Conservation (phyloP, 2,797 vertebrate genomes). For the Sebastes hubbsi region DNA sequence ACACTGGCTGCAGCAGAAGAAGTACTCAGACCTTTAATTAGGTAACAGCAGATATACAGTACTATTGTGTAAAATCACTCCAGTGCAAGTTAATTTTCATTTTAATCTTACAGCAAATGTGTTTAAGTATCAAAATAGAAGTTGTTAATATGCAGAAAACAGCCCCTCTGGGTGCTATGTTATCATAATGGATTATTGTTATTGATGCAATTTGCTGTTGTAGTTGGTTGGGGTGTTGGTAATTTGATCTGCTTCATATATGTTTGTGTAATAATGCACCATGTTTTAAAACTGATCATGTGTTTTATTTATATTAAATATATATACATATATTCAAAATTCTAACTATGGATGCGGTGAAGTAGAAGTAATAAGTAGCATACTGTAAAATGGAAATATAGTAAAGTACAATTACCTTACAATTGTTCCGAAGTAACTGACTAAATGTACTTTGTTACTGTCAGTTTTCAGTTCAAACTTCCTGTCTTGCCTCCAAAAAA, state of each 20-base stretch:
- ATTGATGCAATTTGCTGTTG: not conserved
- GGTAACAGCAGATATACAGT: not conserved
- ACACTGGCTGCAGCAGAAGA: not conserved
- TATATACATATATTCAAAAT: no score
- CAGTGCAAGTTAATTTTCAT: not conserved
- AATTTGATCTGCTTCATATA: not conserved
- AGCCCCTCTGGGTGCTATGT: not conserved
- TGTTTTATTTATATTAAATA: no score
- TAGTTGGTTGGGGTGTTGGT: not conserved
- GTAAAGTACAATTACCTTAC: no score
- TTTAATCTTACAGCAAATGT: not conserved
- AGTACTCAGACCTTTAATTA: not conserved
- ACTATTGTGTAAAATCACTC: not conserved
- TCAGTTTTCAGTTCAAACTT: not conserved
- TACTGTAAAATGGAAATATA: no score
- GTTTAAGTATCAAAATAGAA: not conserved
- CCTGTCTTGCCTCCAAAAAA: not conserved
- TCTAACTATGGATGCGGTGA: no score
- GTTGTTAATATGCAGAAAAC: not conserved
- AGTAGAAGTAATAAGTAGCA: no score
- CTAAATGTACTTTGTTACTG: not conserved
- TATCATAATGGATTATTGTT: not conserved
- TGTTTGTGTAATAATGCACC: no score
- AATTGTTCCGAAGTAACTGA: not conserved
- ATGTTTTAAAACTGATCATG: no score